phyloP scores from a whole-genome alignment of 2,888 invertebrate genomes.

The Eupithecia exiguata region DNA sequence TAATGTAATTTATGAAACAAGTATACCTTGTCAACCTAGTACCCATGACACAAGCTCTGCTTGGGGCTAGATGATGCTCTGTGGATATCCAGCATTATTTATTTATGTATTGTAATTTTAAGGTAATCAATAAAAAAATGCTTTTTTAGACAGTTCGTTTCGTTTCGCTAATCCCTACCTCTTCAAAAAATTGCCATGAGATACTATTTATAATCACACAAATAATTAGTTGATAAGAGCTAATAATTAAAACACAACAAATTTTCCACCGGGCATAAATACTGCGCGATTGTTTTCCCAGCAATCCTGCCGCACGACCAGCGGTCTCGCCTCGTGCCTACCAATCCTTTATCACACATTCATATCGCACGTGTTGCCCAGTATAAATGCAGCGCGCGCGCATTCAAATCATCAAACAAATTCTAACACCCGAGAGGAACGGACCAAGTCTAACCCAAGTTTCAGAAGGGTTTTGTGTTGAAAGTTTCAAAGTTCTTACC shows the following conservation, averaged over 20 bases:
- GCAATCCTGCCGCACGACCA: neutral
- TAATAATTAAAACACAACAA: neutral
- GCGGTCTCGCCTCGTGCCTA: constrained; percentile 48
- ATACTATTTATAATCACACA: neutral
- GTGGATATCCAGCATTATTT: too few species aligned
- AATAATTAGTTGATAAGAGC: neutral
- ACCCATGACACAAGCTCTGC: too few species aligned
- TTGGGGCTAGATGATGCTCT: too few species aligned
- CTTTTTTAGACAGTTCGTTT: too few species aligned
- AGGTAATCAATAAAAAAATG: too few species aligned
- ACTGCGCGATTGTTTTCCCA: constrained; percentile 2
- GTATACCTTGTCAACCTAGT: too few species aligned
- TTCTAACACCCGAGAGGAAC: constrained; percentile 23
- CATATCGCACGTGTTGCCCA: constrained; percentile 58
- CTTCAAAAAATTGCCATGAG: neutral
- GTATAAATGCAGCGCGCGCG: constrained; percentile 54
- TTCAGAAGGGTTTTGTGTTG: neutral
- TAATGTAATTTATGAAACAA: too few species aligned
- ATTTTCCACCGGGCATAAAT: constrained; percentile 11
- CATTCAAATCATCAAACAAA: constrained; percentile 35
- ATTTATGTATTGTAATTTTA: too few species aligned
- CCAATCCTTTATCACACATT: constrained; percentile 59
- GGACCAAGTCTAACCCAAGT: neutral
- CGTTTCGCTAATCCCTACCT: neutral
- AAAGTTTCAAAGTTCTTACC: neutral